Conservation (phyloP, 2,113 vertebrate species). For the Orthonyx spaldingii region DNA sequence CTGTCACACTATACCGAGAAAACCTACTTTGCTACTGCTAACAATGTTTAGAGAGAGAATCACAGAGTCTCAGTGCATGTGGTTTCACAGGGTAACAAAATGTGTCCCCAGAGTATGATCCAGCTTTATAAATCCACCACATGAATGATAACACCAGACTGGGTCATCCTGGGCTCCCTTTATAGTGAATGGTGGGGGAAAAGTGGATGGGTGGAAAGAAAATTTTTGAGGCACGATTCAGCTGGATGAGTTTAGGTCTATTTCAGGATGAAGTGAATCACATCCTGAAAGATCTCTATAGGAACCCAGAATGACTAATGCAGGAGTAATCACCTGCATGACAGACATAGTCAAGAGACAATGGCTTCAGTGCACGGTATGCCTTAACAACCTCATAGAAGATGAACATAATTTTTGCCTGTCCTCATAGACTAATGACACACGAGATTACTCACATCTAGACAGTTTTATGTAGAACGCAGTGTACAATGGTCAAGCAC, state of each 20-base stretch:
- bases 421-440: not conserved
- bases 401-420: not conserved
- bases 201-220: not conserved
- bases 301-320: not conserved
- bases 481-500: not conserved
- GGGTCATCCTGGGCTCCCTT: not conserved
- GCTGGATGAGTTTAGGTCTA: not conserved
- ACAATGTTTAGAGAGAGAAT: not conserved
- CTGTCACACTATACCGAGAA: not conserved
- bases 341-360: not conserved
- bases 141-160: not conserved
- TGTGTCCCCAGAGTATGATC: not conserved
- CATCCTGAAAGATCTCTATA: not conserved
- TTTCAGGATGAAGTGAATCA: not conserved
- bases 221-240: not conserved
- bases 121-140: not conserved
- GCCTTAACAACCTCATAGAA: not conserved
- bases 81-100: not conserved
- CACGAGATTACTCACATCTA: not conserved
- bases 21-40: not conserved
- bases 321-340: not conserved
- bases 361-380: accelerated
- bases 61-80: not conserved
- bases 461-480: not conserved
- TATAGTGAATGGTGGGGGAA: accelerated